phyloP scores from a whole-genome alignment of 2,113 vertebrate species.

The Solea senegalensis region DNA sequence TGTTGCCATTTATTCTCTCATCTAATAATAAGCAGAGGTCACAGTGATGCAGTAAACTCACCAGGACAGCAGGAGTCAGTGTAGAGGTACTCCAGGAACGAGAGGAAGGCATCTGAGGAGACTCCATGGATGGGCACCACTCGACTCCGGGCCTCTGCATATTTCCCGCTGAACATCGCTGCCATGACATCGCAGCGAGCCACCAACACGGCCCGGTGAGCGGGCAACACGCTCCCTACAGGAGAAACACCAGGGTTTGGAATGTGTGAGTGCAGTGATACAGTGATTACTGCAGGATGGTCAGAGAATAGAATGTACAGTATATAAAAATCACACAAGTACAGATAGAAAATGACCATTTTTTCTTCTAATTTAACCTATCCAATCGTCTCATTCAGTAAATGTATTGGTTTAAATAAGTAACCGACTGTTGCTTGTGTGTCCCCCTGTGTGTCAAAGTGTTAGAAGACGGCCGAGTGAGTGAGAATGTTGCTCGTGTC shows the following conservation, averaged over 20 bases:
- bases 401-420: too few species aligned
- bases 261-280: too few species aligned
- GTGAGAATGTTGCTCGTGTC: too few species aligned
- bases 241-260: too few species aligned
- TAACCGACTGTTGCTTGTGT: too few species aligned
- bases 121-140: slow-evolving; percentile 94
- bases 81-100: slow-evolving; percentile 96
- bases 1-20: not conserved
- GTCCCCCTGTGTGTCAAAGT: too few species aligned
- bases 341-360: not conserved
- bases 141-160: slow-evolving; percentile 90
- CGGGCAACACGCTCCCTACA: slow-evolving; percentile 89
- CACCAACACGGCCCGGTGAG: slow-evolving; percentile 92
- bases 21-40: not conserved
- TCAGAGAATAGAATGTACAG: not conserved
- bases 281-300: not conserved
- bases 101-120: slow-evolving; percentile 96
- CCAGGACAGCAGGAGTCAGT: slow-evolving; percentile 96
- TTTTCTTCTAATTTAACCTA: too few species aligned
- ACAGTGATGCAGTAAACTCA: slow-evolving; percentile 72
- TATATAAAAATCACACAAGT: not conserved
- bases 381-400: too few species aligned
- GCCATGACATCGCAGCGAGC: slow-evolving; percentile 98
- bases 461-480: too few species aligned
- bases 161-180: slow-evolving; percentile 97